phyloP scores from a whole-genome alignment of 1,140 invertebrate species.

The Zophobas morio region DNA sequence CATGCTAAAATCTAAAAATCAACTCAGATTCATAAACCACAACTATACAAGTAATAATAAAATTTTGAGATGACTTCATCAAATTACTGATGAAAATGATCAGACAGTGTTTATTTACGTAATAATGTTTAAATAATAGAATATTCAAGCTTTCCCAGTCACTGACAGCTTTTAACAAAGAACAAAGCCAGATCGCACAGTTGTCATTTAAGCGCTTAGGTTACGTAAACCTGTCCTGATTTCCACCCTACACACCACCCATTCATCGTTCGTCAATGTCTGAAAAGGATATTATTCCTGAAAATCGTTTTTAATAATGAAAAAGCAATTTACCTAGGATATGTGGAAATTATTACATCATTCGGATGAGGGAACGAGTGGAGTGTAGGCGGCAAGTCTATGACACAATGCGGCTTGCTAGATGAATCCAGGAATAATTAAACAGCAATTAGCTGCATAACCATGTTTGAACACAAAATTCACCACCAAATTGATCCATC shows the following conservation, averaged over 20 bases:
- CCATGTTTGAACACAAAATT: constrained; percentile 40
- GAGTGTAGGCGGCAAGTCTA: constrained; percentile 17
- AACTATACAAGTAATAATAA: too few relatives aligned
- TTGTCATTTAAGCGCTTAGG: not conserved
- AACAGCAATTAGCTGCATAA: constrained; percentile 40
- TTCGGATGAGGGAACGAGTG: not conserved
- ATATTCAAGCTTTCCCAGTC: too few relatives aligned
- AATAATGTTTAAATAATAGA: too few relatives aligned
- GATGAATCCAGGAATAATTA: constrained; percentile 42
- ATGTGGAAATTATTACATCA: constrained; percentile 30
- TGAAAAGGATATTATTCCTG: constrained; percentile 10
- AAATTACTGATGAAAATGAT: too few relatives aligned
- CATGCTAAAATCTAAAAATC: too few relatives aligned
- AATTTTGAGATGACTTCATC: too few relatives aligned
- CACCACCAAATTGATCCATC: constrained; percentile 34
- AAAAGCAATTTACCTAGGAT: constrained; percentile 36
- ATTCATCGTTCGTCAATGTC: constrained; percentile 10
- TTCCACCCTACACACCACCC: not conserved
- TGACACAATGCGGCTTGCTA: constrained; percentile 27
- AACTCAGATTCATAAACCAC: too few relatives aligned
- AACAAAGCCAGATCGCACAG: not conserved
- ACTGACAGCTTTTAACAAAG: not conserved
- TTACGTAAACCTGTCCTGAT: too few relatives aligned
- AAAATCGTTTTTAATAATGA: constrained; percentile 34
- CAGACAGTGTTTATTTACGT: too few relatives aligned